phyloP scores from a whole-genome alignment of 2,797 vertebrate species.

The Artibeus lituratus region DNA sequence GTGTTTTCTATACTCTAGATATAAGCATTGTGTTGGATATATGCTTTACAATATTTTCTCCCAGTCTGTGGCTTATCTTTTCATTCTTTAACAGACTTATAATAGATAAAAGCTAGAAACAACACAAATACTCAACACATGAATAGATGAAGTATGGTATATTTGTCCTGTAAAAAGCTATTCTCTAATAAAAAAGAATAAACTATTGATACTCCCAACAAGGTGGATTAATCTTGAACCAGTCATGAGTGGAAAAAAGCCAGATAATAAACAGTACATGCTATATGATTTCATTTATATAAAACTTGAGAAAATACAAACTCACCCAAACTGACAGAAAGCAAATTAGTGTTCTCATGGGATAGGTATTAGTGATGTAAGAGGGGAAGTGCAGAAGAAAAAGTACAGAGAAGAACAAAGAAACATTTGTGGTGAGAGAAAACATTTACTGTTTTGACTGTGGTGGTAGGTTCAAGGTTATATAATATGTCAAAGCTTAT shows the following conservation, averaged over 20 bases:
- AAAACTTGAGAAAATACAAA: neutral
- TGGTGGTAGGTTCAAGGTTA: neutral
- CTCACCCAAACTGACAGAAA: neutral
- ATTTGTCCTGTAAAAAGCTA: neutral
- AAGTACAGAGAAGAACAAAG: neutral
- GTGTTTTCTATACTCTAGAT: neutral
- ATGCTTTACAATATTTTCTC: neutral
- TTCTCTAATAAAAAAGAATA: neutral
- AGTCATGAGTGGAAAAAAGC: neutral
- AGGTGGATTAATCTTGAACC: neutral
- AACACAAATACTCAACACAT: neutral
- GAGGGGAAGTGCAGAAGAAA: neutral
- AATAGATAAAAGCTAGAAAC: neutral
- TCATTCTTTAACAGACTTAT: neutral
- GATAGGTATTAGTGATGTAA: neutral
- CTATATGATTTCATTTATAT: neutral
- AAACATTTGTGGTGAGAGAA: neutral
- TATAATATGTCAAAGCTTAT: neutral
- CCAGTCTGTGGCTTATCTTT: neutral
- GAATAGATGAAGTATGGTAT: neutral
- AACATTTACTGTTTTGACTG: neutral
- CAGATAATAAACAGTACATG: neutral
- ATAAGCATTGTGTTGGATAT: neutral
- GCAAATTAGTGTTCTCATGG: neutral
- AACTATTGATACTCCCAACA: neutral